Evolutionary conservation across 2,888 invertebrate genomes (phyloP).

Genomic region (Callinectes sapidus): DNA sequence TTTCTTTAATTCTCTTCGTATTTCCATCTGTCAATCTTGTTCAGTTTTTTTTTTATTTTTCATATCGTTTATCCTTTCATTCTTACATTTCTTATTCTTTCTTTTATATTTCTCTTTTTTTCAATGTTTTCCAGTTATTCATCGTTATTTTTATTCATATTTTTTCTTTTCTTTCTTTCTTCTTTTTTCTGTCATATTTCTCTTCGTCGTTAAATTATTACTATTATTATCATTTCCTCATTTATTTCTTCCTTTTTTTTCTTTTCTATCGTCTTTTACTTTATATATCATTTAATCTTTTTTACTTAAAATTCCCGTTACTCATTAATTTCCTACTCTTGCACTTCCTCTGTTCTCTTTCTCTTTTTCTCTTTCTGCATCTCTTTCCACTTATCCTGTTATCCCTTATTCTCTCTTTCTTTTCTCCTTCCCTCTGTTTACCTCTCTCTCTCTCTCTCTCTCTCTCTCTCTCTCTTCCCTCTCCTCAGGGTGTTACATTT

Average conservation of each 20-base stretch:
- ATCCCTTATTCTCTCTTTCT: not conserved
- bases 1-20: not conserved
- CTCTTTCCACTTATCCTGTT: not conserved
- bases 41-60: no score
- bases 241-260: not conserved
- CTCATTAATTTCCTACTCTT: not conserved
- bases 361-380: not conserved
- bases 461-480: not conserved
- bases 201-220: no score
- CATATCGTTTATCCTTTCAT: no score
- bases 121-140: no score
- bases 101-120: no score
- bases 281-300: not conserved
- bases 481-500: slow-evolving; percentile 6
- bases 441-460: not conserved
- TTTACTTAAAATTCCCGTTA: not conserved
- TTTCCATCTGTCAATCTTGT: not conserved
- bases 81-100: no score
- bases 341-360: not conserved
- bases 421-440: not conserved
- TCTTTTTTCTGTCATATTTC: not conserved
- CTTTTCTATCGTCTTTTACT: not conserved
- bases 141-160: no score
- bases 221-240: no score
- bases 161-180: not conserved